A percentile compares a stretch with the other conserved stretches of the same genome.
These are phyloP conservation scores for Peromyscus attwateri DNA, from an alignment of 2,797 vertebrate species.

Conservation along the genomic window DNA sequence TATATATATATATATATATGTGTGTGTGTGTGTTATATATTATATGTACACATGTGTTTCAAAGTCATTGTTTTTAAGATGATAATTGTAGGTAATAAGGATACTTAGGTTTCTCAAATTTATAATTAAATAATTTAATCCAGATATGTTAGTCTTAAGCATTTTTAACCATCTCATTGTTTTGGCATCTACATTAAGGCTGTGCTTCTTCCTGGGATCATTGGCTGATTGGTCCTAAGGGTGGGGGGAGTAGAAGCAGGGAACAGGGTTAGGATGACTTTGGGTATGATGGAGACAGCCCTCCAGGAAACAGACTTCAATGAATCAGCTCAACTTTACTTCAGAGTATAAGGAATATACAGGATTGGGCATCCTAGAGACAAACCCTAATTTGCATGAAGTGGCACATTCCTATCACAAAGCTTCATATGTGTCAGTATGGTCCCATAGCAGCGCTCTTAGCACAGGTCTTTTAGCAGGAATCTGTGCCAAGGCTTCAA, in stretches of 20 bases:
- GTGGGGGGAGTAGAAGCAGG: not conserved
- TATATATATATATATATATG: too few relatives aligned
- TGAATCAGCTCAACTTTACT: not conserved
- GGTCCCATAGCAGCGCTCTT: too few relatives aligned
- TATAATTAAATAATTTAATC: not conserved
- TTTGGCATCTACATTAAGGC: not conserved
- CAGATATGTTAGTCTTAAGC: not conserved
- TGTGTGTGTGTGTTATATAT: not conserved
- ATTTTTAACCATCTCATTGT: not conserved
- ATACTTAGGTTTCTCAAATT: not conserved
- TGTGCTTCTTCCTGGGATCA: not conserved
- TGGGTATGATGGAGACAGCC: not conserved
- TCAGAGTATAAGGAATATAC: not conserved
- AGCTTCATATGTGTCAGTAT: not conserved
- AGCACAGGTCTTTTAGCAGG: not conserved
- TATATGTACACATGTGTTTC: not conserved
- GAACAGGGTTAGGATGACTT: not conserved
- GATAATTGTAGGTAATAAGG: not conserved
- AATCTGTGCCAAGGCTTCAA: not conserved
- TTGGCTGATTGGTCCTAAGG: not conserved
- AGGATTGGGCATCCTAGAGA: not conserved
- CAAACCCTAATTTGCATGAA: not conserved
- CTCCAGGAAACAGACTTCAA: not conserved
- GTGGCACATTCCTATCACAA: not conserved
- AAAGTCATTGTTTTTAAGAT: not conserved